Evolutionary conservation across 1,140 invertebrate genomes (phyloP), one percentile per base, ranked within the genome.

Genomic region (Eumeta japonica): DNA sequence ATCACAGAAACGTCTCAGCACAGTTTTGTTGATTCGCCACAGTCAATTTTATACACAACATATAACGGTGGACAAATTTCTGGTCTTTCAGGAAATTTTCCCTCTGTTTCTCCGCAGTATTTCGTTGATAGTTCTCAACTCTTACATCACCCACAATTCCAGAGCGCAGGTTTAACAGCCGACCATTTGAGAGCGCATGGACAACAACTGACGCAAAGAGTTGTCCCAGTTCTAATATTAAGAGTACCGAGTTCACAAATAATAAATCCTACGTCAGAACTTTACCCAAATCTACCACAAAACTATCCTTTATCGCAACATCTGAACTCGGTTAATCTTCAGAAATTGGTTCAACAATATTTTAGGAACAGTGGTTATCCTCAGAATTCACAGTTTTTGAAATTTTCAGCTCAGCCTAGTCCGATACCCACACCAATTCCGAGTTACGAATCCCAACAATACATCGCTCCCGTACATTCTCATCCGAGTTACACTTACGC

Each of bases 241-340:
- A 71, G 78, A 48, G 70, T 81, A 20, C 79, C 77, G 24, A 79
- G 75, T 36, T 78, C 77, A 24, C 79, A 78, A 40, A 53, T 81
- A 7, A 71, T 65, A 28, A 77, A 76, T 54, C 73, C 75, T 9
- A 61, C 66, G 3, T 67, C 68, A 13, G 73, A 72, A 38, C 39
- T 81, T 2, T 79, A 80, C 51, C 64, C 79, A 2, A 79, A 80
- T 51, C 49, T 80, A 41, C 79, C 79, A 3, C 52, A 73, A 16
- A 72, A 62, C 43, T 75, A 80, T 58, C 78, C 78, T 2, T 53
- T 76, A 17, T 76, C 78, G 1, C 59, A 66, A 31, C 60, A 62
- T 40, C 61, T 81, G 16, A 80, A 80, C 41, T 70, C 67, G 39
- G 60, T 80, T 2, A 78, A 81, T 45, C 52, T 81, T 3, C 78